Percentiles rank a stretch among this genome's conserved stretches.
phyloP scores from a whole-genome alignment of 2,797 vertebrate genomes.

The Furcifer pardalis region DNA sequence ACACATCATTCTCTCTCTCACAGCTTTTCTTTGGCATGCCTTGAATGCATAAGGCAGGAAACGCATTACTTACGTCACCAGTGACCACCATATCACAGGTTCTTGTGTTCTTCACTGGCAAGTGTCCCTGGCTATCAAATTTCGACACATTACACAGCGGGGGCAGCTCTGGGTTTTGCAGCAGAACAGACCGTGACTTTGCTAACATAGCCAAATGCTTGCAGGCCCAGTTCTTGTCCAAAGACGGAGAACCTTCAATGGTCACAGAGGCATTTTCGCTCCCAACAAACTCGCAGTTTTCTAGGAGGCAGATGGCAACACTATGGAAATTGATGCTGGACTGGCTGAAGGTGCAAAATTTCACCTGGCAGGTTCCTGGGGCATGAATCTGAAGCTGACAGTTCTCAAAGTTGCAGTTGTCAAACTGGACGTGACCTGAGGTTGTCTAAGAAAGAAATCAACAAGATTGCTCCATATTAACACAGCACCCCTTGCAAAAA shows the following conservation, averaged over 20 bases:
- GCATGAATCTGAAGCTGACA: conserved; percentile 89
- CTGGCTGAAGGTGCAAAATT: conserved; percentile 91
- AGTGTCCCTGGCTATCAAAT: conserved; percentile 42
- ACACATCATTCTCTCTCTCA: conserved; percentile 59
- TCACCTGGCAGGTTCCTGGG: conserved; percentile 90
- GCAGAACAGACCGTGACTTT: conserved; percentile 73
- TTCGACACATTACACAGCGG: background rate
- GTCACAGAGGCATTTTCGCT: conserved; percentile 89
- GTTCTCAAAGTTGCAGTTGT: conserved; percentile 92
- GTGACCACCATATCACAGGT: conserved; percentile 73
- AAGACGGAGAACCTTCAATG: conserved; percentile 86
- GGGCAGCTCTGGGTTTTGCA: conserved; percentile 35
- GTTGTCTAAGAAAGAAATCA: conserved; percentile 78
- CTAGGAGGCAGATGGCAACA: conserved; percentile 85
- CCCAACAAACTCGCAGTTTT: conserved; percentile 91
- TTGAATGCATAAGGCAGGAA: conserved; percentile 73
- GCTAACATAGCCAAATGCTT: conserved; percentile 85
- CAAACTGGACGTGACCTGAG: conserved; percentile 89
- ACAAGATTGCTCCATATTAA: background rate
- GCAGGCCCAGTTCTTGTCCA: conserved; percentile 91
- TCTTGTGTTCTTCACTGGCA: conserved; percentile 58
- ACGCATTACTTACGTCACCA: conserved; percentile 66
- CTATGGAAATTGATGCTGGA: conserved; percentile 86
- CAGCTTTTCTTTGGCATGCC: conserved; percentile 55
- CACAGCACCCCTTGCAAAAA: background rate